Base-by-base conservation (phyloP, 2,888 invertebrate species). In the Chrysomela aeneicollis region DNA sequence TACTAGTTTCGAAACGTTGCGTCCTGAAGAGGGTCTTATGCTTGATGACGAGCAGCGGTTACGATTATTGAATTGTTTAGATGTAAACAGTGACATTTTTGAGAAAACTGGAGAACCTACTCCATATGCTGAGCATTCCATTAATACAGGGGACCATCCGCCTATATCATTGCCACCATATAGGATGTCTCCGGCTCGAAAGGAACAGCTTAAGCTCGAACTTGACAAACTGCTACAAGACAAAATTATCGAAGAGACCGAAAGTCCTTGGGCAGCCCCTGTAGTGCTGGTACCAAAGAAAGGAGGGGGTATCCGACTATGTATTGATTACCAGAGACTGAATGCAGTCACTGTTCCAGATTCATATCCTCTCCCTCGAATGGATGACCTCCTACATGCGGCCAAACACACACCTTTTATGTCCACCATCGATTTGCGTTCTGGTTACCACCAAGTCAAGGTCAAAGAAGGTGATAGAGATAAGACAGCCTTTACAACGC, bases 361-460 rank as follows among this genome's bases (percentile, higher is more conserved):
- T 59, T 9, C 30, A 1, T 72, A 71, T 57, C 69, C 69, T 2
- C 51, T 72, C 5, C 70, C 71, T 4, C 52, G 66, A 30, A 61
- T 72, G 3, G 70, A 70, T 17, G 70, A 73, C 50, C 47, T 73
- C 1, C 59, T 71, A 12, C 66, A 71, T 32, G 30, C 65, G 0
- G 52, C 70, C 6, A 46, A 57, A 54, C 12, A 54, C 18, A 51
- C 51, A 17, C 46, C 21, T 30, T 64, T 17, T 21, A 61, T 61
- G 55, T 37, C 61, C 2, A 61, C 57, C 12, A 54, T 61, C 12
- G 61, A 64, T 50, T 57, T 64, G 10, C 49, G 52, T 26, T 18
- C 58, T 5, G 58, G 60, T 6, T 61, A 61, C 22, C 47, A 47
- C n/a, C 61, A 61, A 21, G 47, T 65, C 1, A 46, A 15, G 10